These are phyloP conservation scores for Oryzias sinensis DNA, from an alignment of 2,797 vertebrate genomes.

Conservation along the genomic window DNA sequence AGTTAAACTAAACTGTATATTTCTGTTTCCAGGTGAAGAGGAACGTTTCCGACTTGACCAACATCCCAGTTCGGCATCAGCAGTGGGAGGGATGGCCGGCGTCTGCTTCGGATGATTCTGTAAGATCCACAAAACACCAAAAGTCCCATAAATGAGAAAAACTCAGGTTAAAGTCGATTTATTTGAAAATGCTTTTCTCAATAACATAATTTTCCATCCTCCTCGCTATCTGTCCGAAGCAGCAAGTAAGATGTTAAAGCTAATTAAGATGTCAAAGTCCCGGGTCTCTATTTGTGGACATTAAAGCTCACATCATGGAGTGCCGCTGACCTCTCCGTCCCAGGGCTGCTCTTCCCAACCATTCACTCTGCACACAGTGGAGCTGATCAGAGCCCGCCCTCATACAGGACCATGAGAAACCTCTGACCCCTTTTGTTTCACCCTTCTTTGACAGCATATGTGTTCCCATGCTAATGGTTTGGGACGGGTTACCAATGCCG, in stretches of 20 bases:
- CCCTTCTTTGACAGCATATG: conserved; percentile 69
- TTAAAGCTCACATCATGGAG: conserved; percentile 82
- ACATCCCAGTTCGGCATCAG: conserved; percentile 97
- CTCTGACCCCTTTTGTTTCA: conserved; percentile 71
- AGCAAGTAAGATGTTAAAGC: conserved; percentile 66
- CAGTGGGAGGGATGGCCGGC: conserved; percentile 98
- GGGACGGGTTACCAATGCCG: conserved; percentile 73
- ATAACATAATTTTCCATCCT: not conserved
- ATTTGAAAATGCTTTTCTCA: too few species aligned
- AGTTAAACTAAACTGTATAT: not conserved
- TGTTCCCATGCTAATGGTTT: conserved; percentile 78
- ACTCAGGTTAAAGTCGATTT: too few species aligned
- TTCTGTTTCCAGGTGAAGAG: conserved; percentile 86
- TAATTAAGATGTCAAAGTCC: conserved; percentile 82
- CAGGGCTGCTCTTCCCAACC: conserved; percentile 62
- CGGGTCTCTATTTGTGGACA: conserved; percentile 75
- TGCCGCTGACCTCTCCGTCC: conserved; percentile 76
- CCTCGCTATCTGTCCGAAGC: conserved; percentile 50
- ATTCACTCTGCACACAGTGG: conserved; percentile 73
- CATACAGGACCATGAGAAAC: conserved; percentile 73
- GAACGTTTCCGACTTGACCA: conserved; percentile 96
- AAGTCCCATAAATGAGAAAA: too few species aligned
- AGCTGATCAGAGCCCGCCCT: conserved; percentile 73
- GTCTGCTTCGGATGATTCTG: conserved; percentile 90
- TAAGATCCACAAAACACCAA: conserved; percentile 70